Evolutionary conservation across 2,797 vertebrate species (phyloP), one percentile per base, ranked within the genome.

Genomic region (Capromys pilorides): DNA sequence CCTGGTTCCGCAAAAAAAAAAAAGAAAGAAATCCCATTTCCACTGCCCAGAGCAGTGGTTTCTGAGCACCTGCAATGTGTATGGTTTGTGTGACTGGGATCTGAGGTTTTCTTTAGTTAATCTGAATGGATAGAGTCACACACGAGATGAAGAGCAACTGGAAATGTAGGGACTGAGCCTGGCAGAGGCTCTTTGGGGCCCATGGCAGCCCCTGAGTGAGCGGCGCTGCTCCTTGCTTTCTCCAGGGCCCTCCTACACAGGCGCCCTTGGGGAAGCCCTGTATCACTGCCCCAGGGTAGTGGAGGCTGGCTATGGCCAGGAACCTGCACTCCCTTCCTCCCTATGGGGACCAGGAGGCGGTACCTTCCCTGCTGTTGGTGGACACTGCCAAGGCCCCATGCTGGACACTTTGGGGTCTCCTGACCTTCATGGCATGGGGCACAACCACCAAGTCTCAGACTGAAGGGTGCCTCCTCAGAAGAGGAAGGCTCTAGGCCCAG

Each of bases 31-130:
- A 45, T 69, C 33, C 83, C 57, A 1, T 26, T 16, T 73, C 59
- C 1, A 6, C 57, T 54, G 19, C 45, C n/a, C 54, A n/a, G 0
- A 2, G 28, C 11, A 2, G 51, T 2, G 88, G 45, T 78, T 90
- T 84, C 71, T 54, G 45, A 61, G 86, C 22, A n/a, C 45, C 8
- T 67, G 67, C 82, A 78, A 62, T 28, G 31, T 16, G 66, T 28
- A n/a, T 16, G 61, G 51, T 61, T 41, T 24, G 2, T n/a, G 12
- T 36, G 51, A 49, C 39, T 0, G 2, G 84, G 54, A 69, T 66
- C 67, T 36, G 26, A 16, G 21, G 18, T 86, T 82, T 94, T 67
- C 86, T 93, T 87, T 89, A 82, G 33, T 57, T 66, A 28, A 81
- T 81, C 59, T 85, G 80, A 77, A 66, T 51, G 9, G 41, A 49